phyloP scores from a whole-genome alignment of 1,140 invertebrate genomes.

The Trialeurodes vaporariorum region DNA sequence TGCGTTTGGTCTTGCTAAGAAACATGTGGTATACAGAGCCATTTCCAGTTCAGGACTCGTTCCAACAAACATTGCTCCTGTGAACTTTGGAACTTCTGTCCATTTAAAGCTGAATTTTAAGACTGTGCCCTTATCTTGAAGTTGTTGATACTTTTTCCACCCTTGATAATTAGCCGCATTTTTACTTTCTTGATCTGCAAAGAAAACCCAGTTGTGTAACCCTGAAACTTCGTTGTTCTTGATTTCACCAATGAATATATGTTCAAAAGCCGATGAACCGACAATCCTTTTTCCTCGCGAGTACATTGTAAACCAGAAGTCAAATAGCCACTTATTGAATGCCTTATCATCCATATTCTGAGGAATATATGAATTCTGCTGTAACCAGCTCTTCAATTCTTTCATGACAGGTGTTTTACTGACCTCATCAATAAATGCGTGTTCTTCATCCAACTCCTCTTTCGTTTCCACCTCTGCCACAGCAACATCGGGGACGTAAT shows the following conservation, averaged over 20 bases:
- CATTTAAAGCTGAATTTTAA: conserved; percentile 64
- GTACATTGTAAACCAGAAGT: conserved; percentile 68
- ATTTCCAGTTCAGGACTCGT: conserved; percentile 89
- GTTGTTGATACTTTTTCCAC: conserved; percentile 55
- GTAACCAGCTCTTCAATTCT: conserved; percentile 55
- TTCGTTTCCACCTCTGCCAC: conserved; percentile 65
- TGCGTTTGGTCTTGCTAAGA: conserved; percentile 52
- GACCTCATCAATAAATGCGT: conserved; percentile 58
- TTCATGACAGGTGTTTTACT: conserved; percentile 61
- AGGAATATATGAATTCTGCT: conserved; percentile 33
- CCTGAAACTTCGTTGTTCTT: conserved; percentile 57
- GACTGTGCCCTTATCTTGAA: conserved; percentile 66
- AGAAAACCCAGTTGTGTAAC: conserved; percentile 84
- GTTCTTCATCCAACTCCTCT: conserved; percentile 59
- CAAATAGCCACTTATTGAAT: neutral
- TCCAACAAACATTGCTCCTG: conserved; percentile 72
- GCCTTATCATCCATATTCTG: neutral
- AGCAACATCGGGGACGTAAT: conserved; percentile 58
- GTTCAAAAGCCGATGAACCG: conserved; percentile 75
- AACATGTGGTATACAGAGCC: conserved; percentile 79
- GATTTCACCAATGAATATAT: conserved; percentile 73
- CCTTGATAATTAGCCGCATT: conserved; percentile 58
- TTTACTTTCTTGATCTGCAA: conserved; percentile 54
- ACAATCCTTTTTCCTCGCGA: conserved; percentile 59
- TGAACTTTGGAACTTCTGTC: conserved; percentile 58